These are phyloP conservation scores for Zapus hudsonius DNA, from an alignment of 2,113 vertebrate genomes.

Conservation along the genomic window DNA sequence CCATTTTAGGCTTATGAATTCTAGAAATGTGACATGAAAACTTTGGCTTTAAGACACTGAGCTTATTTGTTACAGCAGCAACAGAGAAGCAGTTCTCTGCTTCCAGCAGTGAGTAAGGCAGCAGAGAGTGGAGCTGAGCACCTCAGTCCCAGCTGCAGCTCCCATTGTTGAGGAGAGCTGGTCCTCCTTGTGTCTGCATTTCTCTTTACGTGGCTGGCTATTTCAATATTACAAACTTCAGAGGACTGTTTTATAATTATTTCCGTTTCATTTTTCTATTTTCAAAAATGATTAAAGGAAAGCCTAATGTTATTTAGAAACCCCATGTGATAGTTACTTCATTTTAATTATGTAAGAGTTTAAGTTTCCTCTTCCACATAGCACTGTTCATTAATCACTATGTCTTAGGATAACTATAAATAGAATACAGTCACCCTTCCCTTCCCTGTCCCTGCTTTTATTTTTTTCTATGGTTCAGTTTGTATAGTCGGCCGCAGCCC, in stretches of 20 bases:
- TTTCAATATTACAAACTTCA: neutral
- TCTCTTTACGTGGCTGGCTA: neutral
- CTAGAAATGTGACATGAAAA: neutral
- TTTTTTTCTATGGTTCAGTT: neutral
- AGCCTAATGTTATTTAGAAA: neutral
- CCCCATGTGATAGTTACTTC: neutral
- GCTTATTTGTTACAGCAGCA: neutral
- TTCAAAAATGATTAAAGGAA: neutral
- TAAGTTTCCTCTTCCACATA: neutral
- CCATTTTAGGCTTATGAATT: neutral
- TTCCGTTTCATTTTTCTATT: neutral
- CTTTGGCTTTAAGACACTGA: neutral
- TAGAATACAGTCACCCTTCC: too few species aligned
- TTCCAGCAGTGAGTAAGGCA: neutral
- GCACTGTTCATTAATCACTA: neutral
- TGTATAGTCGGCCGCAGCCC: neutral
- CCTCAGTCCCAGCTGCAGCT: too few species aligned
- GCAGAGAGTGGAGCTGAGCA: neutral
- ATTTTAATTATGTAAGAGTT: neutral
- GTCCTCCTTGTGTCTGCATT: too few species aligned
- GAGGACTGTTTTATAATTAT: neutral
- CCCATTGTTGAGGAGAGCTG: neutral
- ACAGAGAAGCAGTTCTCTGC: neutral
- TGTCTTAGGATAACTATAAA: neutral
- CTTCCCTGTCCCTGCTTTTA: neutral